These are phyloP conservation scores for Drosophila subquinaria DNA, from an alignment of 2,888 invertebrate species.

Conservation along the genomic window DNA sequence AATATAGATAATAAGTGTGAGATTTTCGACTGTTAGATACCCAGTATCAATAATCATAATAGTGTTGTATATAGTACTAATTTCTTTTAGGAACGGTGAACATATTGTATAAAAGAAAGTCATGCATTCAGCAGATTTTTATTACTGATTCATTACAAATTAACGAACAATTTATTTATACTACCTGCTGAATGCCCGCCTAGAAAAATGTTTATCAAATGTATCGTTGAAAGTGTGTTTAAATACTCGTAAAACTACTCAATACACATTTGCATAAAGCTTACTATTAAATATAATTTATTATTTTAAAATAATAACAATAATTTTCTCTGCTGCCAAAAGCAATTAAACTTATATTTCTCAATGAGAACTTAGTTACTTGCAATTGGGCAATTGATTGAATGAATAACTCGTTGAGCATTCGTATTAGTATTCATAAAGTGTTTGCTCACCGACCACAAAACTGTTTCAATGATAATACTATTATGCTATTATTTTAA, in stretches of 20 bases:
- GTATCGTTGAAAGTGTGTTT: background rate
- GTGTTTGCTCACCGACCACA: background rate
- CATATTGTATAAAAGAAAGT: no score
- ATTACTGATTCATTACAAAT: no score
- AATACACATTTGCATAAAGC: background rate
- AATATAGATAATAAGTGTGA: constrained; percentile 8
- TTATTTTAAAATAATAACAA: background rate
- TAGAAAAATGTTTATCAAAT: constrained; percentile 14
- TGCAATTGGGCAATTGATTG: background rate
- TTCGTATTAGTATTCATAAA: background rate
- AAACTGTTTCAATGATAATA: background rate
- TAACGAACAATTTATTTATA: no score
- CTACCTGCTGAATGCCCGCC: no score
- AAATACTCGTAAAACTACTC: constrained; percentile 1
- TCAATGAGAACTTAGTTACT: background rate
- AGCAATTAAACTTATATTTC: background rate
- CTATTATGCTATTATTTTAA: background rate
- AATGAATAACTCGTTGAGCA: background rate
- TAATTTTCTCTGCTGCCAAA: background rate
- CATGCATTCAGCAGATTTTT: no score
- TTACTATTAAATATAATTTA: constrained; percentile 2
- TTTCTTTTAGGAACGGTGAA: no score
- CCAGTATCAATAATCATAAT: background rate
- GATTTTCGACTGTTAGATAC: background rate
- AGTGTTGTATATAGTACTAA: no score